Evolutionary conservation across 2,113 vertebrate genomes (phyloP).

Genomic region (Dicerorhinus sumatrensis): DNA sequence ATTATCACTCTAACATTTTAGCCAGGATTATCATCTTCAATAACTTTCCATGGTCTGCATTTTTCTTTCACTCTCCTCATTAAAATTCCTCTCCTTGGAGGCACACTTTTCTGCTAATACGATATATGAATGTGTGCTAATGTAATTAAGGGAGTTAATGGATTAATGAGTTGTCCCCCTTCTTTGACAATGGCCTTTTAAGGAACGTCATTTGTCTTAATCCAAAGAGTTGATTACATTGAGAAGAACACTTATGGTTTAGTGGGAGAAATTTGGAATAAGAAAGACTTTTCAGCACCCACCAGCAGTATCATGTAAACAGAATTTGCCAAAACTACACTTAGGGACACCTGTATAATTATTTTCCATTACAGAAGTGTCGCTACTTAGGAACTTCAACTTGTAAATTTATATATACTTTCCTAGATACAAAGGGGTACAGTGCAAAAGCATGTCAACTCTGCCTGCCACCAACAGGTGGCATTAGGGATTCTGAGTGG

Average conservation of each 20-base stretch:
- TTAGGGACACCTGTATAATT: neutral
- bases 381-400: neutral
- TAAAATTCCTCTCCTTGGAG: neutral
- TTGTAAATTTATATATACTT: neutral
- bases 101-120: neutral
- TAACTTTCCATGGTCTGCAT: neutral
- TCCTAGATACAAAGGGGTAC: neutral
- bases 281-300: neutral
- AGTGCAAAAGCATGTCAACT: neutral
- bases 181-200: neutral
- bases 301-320: neutral
- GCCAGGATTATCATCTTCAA: neutral
- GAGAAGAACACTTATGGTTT: neutral
- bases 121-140: neutral
- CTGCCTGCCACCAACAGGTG: neutral
- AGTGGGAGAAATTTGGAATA: neutral
- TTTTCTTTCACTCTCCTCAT: neutral
- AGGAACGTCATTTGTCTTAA: neutral
- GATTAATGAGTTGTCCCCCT: too few relatives aligned
- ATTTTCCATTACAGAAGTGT: neutral
- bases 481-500: neutral
- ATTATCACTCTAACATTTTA: neutral
- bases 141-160: neutral
- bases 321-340: neutral
- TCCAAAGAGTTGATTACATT: neutral